Conservation (phyloP, 2,888 invertebrate species). For the Stegana nigrithorax region DNA sequence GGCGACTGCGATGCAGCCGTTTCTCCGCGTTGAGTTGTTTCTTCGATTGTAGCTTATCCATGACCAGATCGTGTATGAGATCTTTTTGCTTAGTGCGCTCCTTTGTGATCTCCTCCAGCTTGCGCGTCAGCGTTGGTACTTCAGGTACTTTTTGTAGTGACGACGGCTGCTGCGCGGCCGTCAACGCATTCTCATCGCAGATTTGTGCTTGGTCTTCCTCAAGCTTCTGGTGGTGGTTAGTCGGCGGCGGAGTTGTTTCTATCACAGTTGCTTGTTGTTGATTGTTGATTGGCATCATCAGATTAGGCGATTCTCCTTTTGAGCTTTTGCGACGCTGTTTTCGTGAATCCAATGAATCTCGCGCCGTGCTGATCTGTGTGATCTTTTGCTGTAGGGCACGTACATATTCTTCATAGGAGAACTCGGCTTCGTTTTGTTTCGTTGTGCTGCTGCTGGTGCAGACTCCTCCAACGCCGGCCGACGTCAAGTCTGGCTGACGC, state of each 20-base stretch:
- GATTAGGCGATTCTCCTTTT: constrained; percentile 64
- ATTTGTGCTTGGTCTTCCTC: constrained; percentile 31
- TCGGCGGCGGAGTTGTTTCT: constrained; percentile 48
- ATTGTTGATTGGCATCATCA: too few relatives aligned
- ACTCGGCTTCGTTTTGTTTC: constrained; percentile 62
- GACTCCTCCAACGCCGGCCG: too few relatives aligned
- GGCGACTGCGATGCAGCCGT: constrained; percentile 73
- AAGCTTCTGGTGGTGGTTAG: too few relatives aligned
- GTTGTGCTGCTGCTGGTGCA: not conserved
- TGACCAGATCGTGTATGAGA: constrained; percentile 83
- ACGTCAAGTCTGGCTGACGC: constrained; percentile 31
- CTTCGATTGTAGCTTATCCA: constrained; percentile 80
- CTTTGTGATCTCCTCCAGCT: constrained; percentile 81
- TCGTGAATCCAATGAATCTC: constrained; percentile 76
- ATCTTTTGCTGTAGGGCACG: constrained; percentile 76
- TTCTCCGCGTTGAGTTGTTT: constrained; percentile 75
- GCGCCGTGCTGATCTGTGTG: constrained; percentile 77
- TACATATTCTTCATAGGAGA: constrained; percentile 74
- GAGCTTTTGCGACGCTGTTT: constrained; percentile 72
- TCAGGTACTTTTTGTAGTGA: constrained; percentile 59
- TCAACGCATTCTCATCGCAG: not conserved
- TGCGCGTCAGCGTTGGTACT: constrained; percentile 74
- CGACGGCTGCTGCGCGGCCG: constrained; percentile 28
- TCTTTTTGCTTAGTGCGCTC: constrained; percentile 86
- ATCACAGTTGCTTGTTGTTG: constrained; percentile 57